These are phyloP conservation scores for Erebia epiphron DNA, from an alignment of 2,888 invertebrate species.

Conservation along the genomic window DNA sequence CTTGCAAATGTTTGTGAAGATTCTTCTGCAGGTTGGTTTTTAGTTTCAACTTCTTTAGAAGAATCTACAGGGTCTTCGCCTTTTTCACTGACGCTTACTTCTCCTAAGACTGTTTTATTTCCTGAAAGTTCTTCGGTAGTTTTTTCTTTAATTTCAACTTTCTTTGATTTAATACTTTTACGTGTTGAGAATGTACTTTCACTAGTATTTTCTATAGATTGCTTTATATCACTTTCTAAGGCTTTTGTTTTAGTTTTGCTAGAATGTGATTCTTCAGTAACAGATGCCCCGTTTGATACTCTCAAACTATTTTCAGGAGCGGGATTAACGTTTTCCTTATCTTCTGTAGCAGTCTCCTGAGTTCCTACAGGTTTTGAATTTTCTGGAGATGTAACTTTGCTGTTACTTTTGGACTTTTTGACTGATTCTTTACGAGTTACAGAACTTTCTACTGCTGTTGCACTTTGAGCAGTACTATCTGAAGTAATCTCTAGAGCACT, in stretches of 20 bases:
- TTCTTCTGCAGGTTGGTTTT: conserved; percentile 4
- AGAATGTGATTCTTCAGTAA: conserved; percentile 8
- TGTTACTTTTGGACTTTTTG: conserved; percentile 14
- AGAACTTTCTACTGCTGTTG: background rate
- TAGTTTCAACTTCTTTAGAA: background rate
- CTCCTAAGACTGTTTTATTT: background rate
- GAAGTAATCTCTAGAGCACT: background rate
- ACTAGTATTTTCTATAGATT: conserved; percentile 17
- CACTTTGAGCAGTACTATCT: conserved; percentile 4
- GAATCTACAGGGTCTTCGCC: conserved; percentile 24
- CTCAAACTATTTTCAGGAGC: background rate
- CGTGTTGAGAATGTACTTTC: conserved; percentile 10
- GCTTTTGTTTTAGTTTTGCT: background rate
- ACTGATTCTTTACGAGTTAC: conserved; percentile 19
- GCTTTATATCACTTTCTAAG: conserved; percentile 2
- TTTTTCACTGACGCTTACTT: conserved; percentile 25
- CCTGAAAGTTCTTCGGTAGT: conserved; percentile 13
- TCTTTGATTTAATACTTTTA: conserved; percentile 30
- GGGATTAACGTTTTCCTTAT: conserved; percentile 24
- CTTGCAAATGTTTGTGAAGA: background rate
- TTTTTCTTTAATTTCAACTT: conserved; percentile 23
- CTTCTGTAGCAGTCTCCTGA: conserved; percentile 8
- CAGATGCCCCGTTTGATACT: background rate
- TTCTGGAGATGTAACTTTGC: conserved; percentile 2
- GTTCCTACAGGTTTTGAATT: background rate